These are phyloP conservation scores for Tipula vernalis DNA, from an alignment of 2,888 invertebrate species.

Conservation along the genomic window DNA sequence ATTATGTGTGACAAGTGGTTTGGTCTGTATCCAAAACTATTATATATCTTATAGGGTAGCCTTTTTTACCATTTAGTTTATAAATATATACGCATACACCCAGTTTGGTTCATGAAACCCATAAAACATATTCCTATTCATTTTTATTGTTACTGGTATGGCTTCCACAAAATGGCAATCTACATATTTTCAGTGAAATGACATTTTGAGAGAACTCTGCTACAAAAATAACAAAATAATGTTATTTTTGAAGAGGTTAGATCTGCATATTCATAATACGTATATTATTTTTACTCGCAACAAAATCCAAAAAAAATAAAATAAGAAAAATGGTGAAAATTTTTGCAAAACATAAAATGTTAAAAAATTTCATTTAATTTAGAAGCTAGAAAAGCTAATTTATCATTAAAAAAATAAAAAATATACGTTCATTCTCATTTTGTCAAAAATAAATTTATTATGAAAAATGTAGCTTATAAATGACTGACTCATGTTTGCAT, in stretches of 20 bases:
- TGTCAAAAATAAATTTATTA: conserved; percentile 4
- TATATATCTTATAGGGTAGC: neutral
- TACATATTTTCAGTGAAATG: neutral
- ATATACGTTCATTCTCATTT: neutral
- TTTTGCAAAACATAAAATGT: neutral
- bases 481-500: neutral
- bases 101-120: neutral
- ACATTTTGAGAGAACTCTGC: neutral
- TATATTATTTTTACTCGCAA: neutral
- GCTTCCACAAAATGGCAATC: neutral
- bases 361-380: neutral
- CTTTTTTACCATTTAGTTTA: too few relatives aligned
- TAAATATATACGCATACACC: neutral
- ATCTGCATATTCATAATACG: neutral
- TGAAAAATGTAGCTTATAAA: neutral
- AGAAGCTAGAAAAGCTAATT: conserved; percentile 4
- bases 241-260: neutral
- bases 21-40: neutral
- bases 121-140: neutral
- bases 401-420: neutral
- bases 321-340: neutral
- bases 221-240: neutral
- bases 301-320: neutral
- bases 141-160: neutral
- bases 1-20: neutral